Evolutionary conservation across 2,888 invertebrate genomes (phyloP).

Genomic region (Drosophila hamatofila): DNA sequence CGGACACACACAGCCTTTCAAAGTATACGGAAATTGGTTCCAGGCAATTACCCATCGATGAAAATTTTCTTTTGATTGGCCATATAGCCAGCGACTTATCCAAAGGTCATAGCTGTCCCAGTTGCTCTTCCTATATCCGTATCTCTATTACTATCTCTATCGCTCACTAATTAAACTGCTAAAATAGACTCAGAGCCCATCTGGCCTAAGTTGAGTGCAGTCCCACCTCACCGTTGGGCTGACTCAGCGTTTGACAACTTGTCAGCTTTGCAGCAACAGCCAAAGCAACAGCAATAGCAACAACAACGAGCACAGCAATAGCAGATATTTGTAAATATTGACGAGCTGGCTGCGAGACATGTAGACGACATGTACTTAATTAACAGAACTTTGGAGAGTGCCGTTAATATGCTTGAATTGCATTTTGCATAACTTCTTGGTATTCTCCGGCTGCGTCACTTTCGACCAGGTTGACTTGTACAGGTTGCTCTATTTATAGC

Average conservation of each 20-base stretch:
- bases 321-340: conserved; percentile 48
- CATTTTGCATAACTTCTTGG: conserved; percentile 56
- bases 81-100: conserved; percentile 18
- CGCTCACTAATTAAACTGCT: conserved; percentile 54
- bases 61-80: conserved; percentile 47
- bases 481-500: conserved; percentile 43
- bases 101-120: conserved; percentile 18
- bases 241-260: conserved; percentile 48
- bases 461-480: not conserved
- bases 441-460: conserved; percentile 49
- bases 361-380: conserved; percentile 41
- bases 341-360: conserved; percentile 33
- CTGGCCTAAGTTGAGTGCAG: conserved; percentile 23
- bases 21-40: conserved; percentile 55
- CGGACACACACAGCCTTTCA: conserved; percentile 5
- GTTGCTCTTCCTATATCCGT: not conserved
- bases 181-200: conserved; percentile 39
- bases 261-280: conserved; percentile 32
- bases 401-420: conserved; percentile 32
- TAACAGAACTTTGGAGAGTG: conserved; percentile 27
- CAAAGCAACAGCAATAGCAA: conserved; percentile 1
- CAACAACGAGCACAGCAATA: conserved; percentile 6
- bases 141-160: not conserved
- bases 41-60: conserved; percentile 49
- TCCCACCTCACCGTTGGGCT: conserved; percentile 9